These are phyloP conservation scores for Leuciscus idus DNA, from an alignment of 2,113 vertebrate genomes.

Conservation along the genomic window DNA sequence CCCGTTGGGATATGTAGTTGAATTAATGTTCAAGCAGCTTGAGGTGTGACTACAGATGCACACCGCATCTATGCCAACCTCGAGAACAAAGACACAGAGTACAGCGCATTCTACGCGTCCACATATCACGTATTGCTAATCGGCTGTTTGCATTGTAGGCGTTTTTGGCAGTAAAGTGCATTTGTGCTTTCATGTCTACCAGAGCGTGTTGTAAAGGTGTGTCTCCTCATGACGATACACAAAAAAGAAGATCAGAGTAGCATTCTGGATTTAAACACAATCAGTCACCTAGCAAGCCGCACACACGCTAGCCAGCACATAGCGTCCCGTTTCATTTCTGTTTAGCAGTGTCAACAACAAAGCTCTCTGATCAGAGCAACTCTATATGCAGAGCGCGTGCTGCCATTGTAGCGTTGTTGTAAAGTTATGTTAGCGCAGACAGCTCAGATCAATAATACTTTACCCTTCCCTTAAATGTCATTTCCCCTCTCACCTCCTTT, in stretches of 20 bases:
- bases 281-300: background rate
- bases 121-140: slow-evolving; percentile 70
- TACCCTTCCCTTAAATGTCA: slow-evolving; percentile 50
- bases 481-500: slow-evolving; percentile 31
- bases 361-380: slow-evolving; percentile 34
- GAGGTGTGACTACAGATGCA: slow-evolving; percentile 49
- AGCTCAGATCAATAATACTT: slow-evolving; percentile 63
- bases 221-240: background rate
- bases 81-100: slow-evolving; percentile 52
- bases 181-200: slow-evolving; percentile 20
- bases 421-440: slow-evolving; percentile 59
- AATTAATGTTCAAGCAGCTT: slow-evolving; percentile 58
- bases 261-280: slow-evolving; percentile 2
- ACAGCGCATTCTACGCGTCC: slow-evolving; percentile 49
- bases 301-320: background rate
- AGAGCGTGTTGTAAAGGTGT: slow-evolving; percentile 9
- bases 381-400: slow-evolving; percentile 55
- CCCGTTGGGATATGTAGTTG: slow-evolving; percentile 51
- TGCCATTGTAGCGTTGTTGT: slow-evolving; percentile 67
- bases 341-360: slow-evolving; percentile 50
- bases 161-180: background rate
- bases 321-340: background rate
- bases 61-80: slow-evolving; percentile 60
- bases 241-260: slow-evolving; percentile 22
- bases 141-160: slow-evolving; percentile 61